A percentile compares a stretch with the other conserved stretches of the same genome.
Conservation (phyloP, 2,888 invertebrate species). For the Apotomis capreana region DNA sequence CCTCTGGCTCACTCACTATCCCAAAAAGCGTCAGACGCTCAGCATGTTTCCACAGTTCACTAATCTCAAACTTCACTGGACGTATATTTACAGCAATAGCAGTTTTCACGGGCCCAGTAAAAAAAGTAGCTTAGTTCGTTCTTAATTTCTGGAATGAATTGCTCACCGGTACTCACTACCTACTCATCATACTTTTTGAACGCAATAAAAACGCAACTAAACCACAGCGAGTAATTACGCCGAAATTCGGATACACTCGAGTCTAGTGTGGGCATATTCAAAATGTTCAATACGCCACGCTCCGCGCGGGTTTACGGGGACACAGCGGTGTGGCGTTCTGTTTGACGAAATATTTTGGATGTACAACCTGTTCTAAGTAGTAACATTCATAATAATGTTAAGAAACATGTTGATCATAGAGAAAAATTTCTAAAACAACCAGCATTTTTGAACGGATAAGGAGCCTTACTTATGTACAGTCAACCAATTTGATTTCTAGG, state of each 20-base stretch:
- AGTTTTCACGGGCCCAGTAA: no score
- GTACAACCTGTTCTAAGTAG: no score
- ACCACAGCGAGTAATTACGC: constrained; percentile 67
- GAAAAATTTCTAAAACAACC: no score
- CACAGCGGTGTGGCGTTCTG: constrained; percentile 49
- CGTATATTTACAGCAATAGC: no score
- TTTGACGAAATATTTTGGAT: not conserved
- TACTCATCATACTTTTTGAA: constrained; percentile 4
- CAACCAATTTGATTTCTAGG: no score
- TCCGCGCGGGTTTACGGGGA: constrained; percentile 55
- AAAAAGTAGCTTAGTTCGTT: no score
- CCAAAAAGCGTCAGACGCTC: constrained; percentile 11
- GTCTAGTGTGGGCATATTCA: constrained; percentile 78
- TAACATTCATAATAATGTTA: not conserved
- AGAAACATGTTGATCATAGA: not conserved
- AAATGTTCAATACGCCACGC: constrained; percentile 77
- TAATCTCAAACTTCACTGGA: not conserved
- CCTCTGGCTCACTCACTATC: constrained; percentile 39
- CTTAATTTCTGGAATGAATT: no score
- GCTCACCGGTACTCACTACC: no score
- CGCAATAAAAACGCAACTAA: constrained; percentile 33
- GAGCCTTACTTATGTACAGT: no score
- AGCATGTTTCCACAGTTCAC: not conserved
- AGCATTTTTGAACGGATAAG: no score
- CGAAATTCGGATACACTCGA: constrained; percentile 76